Base-by-base conservation (phyloP, 2,113 vertebrate genomes). In the Agelaius phoeniceus region DNA sequence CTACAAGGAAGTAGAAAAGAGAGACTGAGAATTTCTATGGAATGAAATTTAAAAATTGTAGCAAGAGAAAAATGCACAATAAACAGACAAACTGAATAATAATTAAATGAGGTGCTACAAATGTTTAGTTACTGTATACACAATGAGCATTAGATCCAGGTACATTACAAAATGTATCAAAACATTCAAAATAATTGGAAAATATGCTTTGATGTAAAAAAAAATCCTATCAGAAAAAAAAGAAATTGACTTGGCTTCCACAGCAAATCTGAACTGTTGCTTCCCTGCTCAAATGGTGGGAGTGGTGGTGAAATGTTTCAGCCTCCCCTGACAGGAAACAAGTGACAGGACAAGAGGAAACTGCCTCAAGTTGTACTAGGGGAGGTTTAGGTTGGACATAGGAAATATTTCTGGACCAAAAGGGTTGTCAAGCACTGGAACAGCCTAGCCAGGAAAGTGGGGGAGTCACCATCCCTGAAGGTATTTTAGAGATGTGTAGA, bases 361-460 rank as follows among this genome's bases (percentile, higher is more conserved):
- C 1, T 0, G 2, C 31, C 65, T 71, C 31, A 57, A 28, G 27
- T 63, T 6, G 4, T 31, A 28, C 7, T 49, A 71, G 18, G 10
- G 26, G 35, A 51, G 13, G 18, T 44, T 71, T 57, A 33, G 22
- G 28, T 24, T 63, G 31, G 31, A 20, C 82, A 71, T 14, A 33
- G 26, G 22, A 63, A 76, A 43, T 33, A 27, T 37, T 63, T 84
- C 49, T 63, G 31, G 35, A 57, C 26, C 48, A 62, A 55, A 76
- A 77, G 8, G 26, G 35, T 63, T 28, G 12, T 69, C 26, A 69
- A 55, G 35, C 26, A 63, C 63, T 57, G 48, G 30, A 55, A 49
- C 21, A 57, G 17, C 23, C 35, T 43, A 52, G 33, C 21, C 31
- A 76, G 26, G 63, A 24, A 55, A 77, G 49, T 37, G 41, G 71